A percentile compares a stretch with the other conserved stretches of the same genome.
These are phyloP conservation scores for Musca vetustissima DNA, from an alignment of 1,140 invertebrate genomes.

Conservation along the genomic window DNA sequence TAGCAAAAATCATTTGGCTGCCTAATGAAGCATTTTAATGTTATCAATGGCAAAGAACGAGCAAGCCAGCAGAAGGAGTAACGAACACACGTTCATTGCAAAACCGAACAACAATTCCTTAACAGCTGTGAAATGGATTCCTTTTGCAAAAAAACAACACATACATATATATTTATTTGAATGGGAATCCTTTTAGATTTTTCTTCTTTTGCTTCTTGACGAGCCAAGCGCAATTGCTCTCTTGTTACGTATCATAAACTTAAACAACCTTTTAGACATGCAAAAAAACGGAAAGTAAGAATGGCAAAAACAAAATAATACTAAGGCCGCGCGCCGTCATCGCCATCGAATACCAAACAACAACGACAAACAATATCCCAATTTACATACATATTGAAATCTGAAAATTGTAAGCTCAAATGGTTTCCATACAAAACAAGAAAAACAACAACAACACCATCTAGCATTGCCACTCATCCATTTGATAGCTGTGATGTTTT, in stretches of 20 bases:
- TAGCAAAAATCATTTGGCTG: constrained; percentile 1
- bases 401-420: constrained; percentile 1
- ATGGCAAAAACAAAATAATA: too few relatives aligned
- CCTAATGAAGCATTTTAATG: constrained; percentile 22
- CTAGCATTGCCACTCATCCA: too few relatives aligned
- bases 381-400: constrained; percentile 18
- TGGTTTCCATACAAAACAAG: too few relatives aligned
- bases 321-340: too few relatives aligned
- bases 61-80: not conserved
- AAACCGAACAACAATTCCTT: too few relatives aligned
- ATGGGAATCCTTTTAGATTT: constrained; percentile 7
- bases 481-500: too few relatives aligned
- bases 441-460: too few relatives aligned
- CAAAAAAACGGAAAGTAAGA: not conserved
- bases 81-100: too few relatives aligned
- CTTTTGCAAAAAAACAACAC: too few relatives aligned
- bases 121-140: too few relatives aligned
- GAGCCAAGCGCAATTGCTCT: constrained; percentile 14
- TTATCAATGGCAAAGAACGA: not conserved
- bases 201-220: not conserved
- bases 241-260: constrained; percentile 21
- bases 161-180: not conserved
- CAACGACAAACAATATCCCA: not conserved
- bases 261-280: constrained; percentile 12
- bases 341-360: not conserved